Evolutionary conservation across 2,113 vertebrate genomes (phyloP), one percentile per base, ranked within the genome.

Genomic region (Craseonycteris thonglongyai): DNA sequence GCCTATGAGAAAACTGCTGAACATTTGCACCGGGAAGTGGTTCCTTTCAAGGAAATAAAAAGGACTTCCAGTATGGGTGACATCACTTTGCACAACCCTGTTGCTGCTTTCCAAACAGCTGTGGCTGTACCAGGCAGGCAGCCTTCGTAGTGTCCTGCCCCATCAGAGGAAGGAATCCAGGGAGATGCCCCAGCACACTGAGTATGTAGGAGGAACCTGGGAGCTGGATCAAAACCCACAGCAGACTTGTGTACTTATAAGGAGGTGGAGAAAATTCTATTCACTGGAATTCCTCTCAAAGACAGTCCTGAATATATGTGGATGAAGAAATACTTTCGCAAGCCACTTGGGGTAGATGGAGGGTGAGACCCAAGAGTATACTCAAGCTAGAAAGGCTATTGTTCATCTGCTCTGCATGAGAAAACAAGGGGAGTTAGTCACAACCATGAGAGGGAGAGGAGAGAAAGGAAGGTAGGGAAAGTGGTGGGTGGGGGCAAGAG

Each of bases 281-380:
- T 94, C 71, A 61, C 81, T 54, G 63, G 84, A 91, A 89, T 69
- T 82, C 6, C 19, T 89, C 82, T 93, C 71, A 86, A 91, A 91
- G 47, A 86, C 33, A 87, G 47, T 19, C 38, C 81, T 76, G 80
- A 69, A 80, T 94, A 91, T 83, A 83, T 84, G 75, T 84, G 49
- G 49, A 65, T 74, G 38, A 68, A 93, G 74, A 91, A 93, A 85
- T 66, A 87, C 47, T 82, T 93, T 83, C 89, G 74, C 54, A 91
- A 95, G 89, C 42, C 87, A 84, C n/a, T 54, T 90, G 47, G 92
- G 65, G 79, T 81, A 9, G 75, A 87, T 81, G 12, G 75, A 87
- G 24, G 79, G 83, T 94, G 47, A 95, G 84, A 90, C 58, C 58
- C 59, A 80, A 84, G 82, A 93, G 66, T 72, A 88, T 93, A 76